Base-by-base conservation (phyloP, 2,113 vertebrate species). In the Dicentrarchus labrax region DNA sequence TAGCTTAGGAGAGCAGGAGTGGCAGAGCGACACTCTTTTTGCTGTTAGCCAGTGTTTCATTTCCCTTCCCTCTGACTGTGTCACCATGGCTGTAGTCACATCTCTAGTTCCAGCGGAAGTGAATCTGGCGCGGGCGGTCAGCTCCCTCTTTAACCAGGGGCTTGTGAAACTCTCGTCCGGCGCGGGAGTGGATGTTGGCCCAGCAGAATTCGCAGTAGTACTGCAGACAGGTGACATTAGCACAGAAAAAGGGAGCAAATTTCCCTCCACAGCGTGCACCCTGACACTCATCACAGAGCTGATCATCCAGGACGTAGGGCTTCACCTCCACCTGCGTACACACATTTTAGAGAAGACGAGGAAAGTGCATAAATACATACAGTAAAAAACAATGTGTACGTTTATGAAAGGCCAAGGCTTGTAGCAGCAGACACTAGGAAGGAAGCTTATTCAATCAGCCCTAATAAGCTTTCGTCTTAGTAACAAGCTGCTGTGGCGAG, bases 141-240 rank as follows among this genome's bases (percentile, higher is more conserved):
- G 98, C 98, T 47, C 98, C 98, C 92, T 99, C 98, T 93, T 99
- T 99, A 72, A 99, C 98, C 96, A 99, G 97, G 81, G 98, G 98
- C 96, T 99, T 99, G 94, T 99, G 98, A 93, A 99, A 99, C 96
- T 99, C 98, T 61, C 98, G 97, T 45, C 98, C 98, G 53, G 98
- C 98, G 41, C 98, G 97, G 66, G 98, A 99, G 96, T 99, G 98
- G 96, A 99, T 99, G 87, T 98, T 99, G 87, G 98, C 97, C 98
- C 98, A 99, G 95, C 98, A 99, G 94, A 99, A 99, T 94, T 99
- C 98, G 90, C 98, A 99, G 96, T 99, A 99, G 96, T 99, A 99
- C 96, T 99, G 98, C 94, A 99, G 97, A 93, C 98, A 99, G 95
- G 98, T 99, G 95, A 99, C 98, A 82, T 99, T 99, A 93, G 98